phyloP scores from a whole-genome alignment of 2,888 invertebrate species.

The Cactoblastis cactorum region DNA sequence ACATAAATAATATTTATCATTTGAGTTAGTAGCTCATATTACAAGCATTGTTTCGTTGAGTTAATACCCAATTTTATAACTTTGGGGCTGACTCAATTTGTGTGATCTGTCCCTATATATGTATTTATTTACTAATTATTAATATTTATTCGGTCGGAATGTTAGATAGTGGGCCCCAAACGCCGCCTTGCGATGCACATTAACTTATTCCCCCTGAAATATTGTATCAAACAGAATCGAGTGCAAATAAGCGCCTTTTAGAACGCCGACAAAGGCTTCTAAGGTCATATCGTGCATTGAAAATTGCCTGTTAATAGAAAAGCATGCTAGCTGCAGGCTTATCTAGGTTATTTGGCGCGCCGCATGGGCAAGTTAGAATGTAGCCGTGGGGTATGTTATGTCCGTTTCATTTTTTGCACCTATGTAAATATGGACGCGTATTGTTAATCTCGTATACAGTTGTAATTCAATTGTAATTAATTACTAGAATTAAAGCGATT shows the following conservation, averaged over 20 bases:
- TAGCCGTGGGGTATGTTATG: constrained; percentile 10
- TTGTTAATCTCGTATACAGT: background rate
- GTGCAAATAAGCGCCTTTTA: background rate
- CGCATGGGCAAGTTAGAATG: constrained; percentile 9
- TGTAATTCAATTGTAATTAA: background rate
- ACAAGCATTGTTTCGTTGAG: too few species aligned
- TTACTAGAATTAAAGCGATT: background rate
- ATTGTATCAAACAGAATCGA: background rate
- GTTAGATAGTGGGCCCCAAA: too few species aligned
- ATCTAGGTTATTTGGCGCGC: constrained; percentile 8
- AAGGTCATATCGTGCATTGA: constrained; percentile 8
- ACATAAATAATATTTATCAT: too few species aligned
- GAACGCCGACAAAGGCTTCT: background rate
- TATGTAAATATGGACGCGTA: constrained; percentile 5
- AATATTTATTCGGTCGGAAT: too few species aligned
- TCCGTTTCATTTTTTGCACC: constrained; percentile 15
- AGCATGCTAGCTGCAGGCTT: constrained; percentile 1
- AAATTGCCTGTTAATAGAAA: constrained; percentile 7
- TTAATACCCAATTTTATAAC: too few species aligned
- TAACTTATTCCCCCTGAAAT: too few species aligned
- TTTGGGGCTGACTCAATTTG: too few species aligned
- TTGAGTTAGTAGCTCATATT: too few species aligned
- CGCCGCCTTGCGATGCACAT: too few species aligned
- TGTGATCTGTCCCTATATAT: too few species aligned
- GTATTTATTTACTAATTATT: too few species aligned